Evolutionary conservation across 2,113 vertebrate genomes (phyloP).

Genomic region (Prionailurus viverrinus): DNA sequence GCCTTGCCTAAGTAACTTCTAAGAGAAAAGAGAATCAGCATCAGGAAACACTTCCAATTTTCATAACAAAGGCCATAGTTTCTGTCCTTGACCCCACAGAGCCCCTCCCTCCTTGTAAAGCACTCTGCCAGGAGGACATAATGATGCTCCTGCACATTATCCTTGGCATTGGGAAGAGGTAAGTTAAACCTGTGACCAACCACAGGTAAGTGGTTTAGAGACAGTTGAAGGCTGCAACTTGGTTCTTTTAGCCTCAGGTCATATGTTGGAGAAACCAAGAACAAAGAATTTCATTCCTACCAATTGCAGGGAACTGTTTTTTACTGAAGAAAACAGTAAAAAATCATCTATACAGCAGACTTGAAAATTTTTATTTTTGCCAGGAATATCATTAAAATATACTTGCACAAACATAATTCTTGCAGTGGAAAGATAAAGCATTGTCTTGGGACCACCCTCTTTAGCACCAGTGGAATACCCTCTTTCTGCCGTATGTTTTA

Average conservation of each 20-base stretch:
- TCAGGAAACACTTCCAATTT: not conserved
- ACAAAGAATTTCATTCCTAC: not conserved
- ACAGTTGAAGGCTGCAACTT: not conserved
- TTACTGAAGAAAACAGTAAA: not conserved
- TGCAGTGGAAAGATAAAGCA: not conserved
- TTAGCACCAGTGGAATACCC: not conserved
- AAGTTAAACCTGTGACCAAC: not conserved
- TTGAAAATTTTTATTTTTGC: not conserved
- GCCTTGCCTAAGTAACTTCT: not conserved
- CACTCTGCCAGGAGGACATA: not conserved
- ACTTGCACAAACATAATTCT: not conserved
- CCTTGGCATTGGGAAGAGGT: not conserved
- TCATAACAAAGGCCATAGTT: not conserved
- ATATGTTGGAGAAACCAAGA: not conserved
- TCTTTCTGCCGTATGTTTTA: not conserved
- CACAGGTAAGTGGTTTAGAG: not conserved
- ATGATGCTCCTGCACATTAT: not conserved
- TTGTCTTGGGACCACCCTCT: not conserved
- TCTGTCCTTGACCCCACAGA: not conserved
- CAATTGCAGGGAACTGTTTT: not conserved
- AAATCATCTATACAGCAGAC: not conserved
- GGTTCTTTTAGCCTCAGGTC: not conserved
- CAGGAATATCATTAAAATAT: slow-evolving; percentile 6
- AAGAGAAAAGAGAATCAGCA: not conserved
- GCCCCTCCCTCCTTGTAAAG: not conserved